phyloP scores from a whole-genome alignment of 2,797 vertebrate genomes.

The Paedocypris micromegethes region DNA sequence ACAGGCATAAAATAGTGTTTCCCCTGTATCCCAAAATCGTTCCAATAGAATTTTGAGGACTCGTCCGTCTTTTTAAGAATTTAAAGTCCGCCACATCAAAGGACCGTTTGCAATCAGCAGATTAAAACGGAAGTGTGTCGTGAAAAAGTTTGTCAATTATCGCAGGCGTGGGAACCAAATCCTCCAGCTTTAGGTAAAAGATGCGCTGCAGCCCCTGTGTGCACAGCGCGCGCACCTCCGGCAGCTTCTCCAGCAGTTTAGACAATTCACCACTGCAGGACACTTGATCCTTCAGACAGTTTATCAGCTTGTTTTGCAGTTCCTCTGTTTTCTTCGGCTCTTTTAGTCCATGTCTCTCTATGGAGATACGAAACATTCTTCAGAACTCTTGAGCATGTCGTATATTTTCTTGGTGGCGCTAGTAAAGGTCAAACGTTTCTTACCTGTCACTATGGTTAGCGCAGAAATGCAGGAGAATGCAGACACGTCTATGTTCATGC shows the following conservation, averaged over 20 bases:
- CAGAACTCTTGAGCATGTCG: slow-evolving; percentile 8
- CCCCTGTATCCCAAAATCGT: not conserved
- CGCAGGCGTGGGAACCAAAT: slow-evolving; percentile 93
- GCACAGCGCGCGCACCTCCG: slow-evolving; percentile 91
- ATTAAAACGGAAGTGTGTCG: slow-evolving; percentile 91
- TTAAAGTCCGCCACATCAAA: slow-evolving; percentile 1
- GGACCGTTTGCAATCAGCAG: not conserved
- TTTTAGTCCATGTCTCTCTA: slow-evolving; percentile 93
- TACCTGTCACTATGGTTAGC: slow-evolving; percentile 91
- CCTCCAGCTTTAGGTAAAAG: slow-evolving; percentile 98
- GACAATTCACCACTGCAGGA: slow-evolving; percentile 80
- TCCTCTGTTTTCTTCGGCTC: slow-evolving; percentile 90
- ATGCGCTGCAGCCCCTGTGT: slow-evolving; percentile 96
- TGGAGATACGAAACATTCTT: slow-evolving; percentile 15
- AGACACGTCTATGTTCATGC: slow-evolving; percentile 90
- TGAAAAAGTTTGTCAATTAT: slow-evolving; percentile 96
- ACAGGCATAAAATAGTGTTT: slow-evolving; percentile 35
- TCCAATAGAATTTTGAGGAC: no score
- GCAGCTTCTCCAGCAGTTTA: slow-evolving; percentile 91
- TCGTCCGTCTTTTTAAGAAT: not conserved
- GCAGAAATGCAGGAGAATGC: slow-evolving; percentile 93
- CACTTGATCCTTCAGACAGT: slow-evolving; percentile 86
- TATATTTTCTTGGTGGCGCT: slow-evolving; percentile 2
- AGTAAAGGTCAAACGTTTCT: slow-evolving; percentile 48
- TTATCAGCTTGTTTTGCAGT: slow-evolving; percentile 87